Base-by-base conservation (phyloP, 2,888 invertebrate species). In the Oxycera nigricornis region DNA sequence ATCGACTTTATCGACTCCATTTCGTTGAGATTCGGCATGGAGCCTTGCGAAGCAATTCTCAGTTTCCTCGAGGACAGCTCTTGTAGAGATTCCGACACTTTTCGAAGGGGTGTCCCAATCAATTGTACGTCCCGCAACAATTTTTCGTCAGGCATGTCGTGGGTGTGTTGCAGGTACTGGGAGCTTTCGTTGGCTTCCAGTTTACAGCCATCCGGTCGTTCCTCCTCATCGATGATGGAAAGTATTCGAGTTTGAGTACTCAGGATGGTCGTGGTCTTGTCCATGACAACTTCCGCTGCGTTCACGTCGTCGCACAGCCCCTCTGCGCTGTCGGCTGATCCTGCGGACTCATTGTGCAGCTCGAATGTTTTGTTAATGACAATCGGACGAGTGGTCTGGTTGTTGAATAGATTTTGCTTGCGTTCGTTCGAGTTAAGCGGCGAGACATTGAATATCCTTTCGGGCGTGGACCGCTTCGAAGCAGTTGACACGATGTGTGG, bases 1-100 rank as follows among this genome's bases (percentile, higher is more conserved):
- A 86, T 83, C 4, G 84, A 83, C 39, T 82, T 81, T 24, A 84
- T 79, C n/a, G 79, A 78, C 52, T 81, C 79, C 81, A 83, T 82
- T 73, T 85, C 84, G 78, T 84, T 83, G 0, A 86, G 80, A 79
- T 86, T 86, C 11, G 86, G 86, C 83, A 86, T 82, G 0, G 86
- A 86, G 0, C 86, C 86, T 74, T 85, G 85, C 35, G 80, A 81
- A 0, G 79, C 46, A n/a, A 31, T 46, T n/a, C 52, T 72, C 17
- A 82, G 81, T 2, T 80, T 78, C 28, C 61, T 76, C 35, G 80
- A 65, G 0, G 82, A 83, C 2, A 85, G 77, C 78, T 86, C 81
- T 50, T 81, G 82, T 84, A 85, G 83, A 0, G 85, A 85, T 75
- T 83, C 83, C 0, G 83, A 84, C 55, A 81, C 82, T 75, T 86